Evolutionary conservation across 2,888 invertebrate genomes (phyloP).

Genomic region (Busseola fusca): DNA sequence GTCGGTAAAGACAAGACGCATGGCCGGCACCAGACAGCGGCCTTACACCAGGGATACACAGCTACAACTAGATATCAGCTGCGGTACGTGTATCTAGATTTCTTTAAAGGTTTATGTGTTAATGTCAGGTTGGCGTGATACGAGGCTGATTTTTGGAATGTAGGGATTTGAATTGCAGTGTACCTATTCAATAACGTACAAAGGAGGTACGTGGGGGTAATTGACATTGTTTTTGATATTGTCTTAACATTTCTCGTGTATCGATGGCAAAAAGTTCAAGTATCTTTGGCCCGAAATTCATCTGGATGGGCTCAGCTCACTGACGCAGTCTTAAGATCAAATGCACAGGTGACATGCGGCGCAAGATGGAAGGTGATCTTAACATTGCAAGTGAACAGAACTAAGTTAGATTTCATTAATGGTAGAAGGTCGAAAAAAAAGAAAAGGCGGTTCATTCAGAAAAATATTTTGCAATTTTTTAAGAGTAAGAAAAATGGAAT

Average conservation of each 20-base stretch:
- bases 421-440: neutral
- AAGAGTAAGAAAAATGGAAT: neutral
- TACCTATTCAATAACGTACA: neutral
- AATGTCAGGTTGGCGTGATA: neutral
- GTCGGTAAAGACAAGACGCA: conserved; percentile 83
- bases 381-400: too few relatives aligned
- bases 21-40: conserved; percentile 72
- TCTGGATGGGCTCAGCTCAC: too few relatives aligned
- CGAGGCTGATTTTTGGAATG: neutral
- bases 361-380: too few relatives aligned
- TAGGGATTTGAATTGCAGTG: neutral
- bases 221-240: neutral
- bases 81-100: conserved; percentile 34
- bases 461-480: neutral
- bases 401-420: neutral
- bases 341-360: too few relatives aligned
- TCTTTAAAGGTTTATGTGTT: conserved; percentile 43
- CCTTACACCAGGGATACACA: conserved; percentile 68
- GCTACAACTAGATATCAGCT: conserved; percentile 29
- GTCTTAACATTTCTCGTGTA: too few relatives aligned
- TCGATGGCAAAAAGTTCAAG: too few relatives aligned
- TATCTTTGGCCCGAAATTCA: too few relatives aligned
- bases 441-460: too few relatives aligned
- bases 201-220: neutral
- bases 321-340: too few relatives aligned